Evolutionary conservation across 2,797 vertebrate species (phyloP).

Genomic region (Scleropages formosus): DNA sequence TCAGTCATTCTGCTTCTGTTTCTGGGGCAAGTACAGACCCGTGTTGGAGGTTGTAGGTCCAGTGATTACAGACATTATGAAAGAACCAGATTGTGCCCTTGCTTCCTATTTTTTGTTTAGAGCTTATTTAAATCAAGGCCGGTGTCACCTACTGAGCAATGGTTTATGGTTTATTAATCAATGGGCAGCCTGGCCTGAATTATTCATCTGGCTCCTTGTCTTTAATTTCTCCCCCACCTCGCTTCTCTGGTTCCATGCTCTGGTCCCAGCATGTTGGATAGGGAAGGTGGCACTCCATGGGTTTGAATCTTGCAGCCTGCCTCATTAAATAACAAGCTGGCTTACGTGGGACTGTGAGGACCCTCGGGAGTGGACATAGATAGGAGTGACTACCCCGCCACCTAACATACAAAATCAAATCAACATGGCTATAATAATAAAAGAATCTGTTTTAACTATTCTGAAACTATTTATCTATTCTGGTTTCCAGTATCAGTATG

Average conservation of each 20-base stretch:
- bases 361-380: background rate
- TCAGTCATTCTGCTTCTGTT: no score
- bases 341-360: background rate
- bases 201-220: constrained; percentile 12
- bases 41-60: background rate
- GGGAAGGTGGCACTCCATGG: no score
- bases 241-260: constrained; percentile 2
- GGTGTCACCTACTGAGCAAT: background rate
- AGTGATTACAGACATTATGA: background rate
- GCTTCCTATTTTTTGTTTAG: background rate
- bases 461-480: no score
- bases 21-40: background rate
- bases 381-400: background rate
- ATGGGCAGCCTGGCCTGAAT: constrained; percentile 18
- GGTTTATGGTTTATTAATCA: constrained; percentile 31
- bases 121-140: background rate
- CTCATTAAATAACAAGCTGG: constrained; percentile 11
- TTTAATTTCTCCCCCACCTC: constrained; percentile 15
- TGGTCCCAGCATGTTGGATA: background rate
- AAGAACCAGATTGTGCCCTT: background rate
- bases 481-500: background rate
- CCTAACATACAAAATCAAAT: no score
- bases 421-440: no score
- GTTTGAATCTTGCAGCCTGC: constrained; percentile 13
- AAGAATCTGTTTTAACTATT: no score